Base-by-base conservation (phyloP, 2,113 vertebrate species). In the Notechis scutatus region DNA sequence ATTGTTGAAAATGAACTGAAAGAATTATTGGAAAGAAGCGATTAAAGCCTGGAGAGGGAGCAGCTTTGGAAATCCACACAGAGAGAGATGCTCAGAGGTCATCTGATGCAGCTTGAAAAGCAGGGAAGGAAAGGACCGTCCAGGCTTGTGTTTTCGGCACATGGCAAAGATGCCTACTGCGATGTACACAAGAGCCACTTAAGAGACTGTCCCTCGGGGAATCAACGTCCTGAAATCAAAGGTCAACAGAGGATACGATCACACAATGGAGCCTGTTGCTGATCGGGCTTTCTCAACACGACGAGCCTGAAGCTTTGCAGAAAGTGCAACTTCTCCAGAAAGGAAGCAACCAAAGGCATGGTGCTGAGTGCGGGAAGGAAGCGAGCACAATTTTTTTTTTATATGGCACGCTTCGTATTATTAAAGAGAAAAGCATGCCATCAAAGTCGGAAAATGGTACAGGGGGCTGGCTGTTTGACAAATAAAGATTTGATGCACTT, bases 181-280 rank as follows among this genome's bases (percentile, higher is more conserved):
- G 54, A 42, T 59, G n/a, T 34, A 23, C 3, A 52, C 50, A 34
- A 64, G 47, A 90, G 14, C 5, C 24, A 88, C n/a, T 88, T 47
- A 90, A 87, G 52, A 93, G 47, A 1, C 47, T 45, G 90, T 26
- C 74, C 86, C 2, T 39, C 0, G 5, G 90, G n/a, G 87, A 61
- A 57, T 47, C 85, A 0, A 0, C 6, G 42, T 21, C 89, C 93
- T 24, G 0, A 12, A 93, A 1, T 90, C 89, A 93, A 96, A 95
- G 94, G 93, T 93, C 95, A 94, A 52, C 85, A 90, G 88, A 6
- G 50, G 0, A 64, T 47, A 90, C 92, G 74, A 89, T n/a, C 91
- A 90, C 87, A 81, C 91, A 7, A 24, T 0, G 5, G 85, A 47
- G 81, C n/a, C 47, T 57, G n/a, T 59, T 39, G 69, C 1, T 3